These are phyloP conservation scores for Pseudopodoces humilis DNA, from an alignment of 2,113 vertebrate species.

Conservation along the genomic window DNA sequence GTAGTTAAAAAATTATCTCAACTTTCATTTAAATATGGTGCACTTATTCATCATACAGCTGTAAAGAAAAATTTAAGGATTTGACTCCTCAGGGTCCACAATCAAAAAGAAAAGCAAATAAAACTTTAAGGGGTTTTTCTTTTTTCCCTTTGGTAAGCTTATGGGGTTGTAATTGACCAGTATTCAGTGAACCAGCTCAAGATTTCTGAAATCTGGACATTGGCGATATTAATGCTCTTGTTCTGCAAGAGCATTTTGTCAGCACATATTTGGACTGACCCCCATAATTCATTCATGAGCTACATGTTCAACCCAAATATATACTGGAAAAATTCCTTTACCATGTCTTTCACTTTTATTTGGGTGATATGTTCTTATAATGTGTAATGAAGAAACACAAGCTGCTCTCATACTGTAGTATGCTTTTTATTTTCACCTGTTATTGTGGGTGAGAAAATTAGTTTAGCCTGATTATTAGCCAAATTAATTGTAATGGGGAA, in stretches of 20 bases:
- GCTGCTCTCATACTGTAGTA: not conserved
- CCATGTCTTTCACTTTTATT: not conserved
- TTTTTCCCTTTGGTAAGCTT: not conserved
- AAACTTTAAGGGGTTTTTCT: not conserved
- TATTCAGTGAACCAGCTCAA: not conserved
- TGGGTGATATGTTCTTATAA: not conserved
- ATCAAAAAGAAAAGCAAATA: not conserved
- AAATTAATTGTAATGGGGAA: not conserved
- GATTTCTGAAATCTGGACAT: not conserved
- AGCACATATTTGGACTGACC: not conserved
- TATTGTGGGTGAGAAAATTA: not conserved
- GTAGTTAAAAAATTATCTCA: not conserved
- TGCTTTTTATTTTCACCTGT: not conserved
- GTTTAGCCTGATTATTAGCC: not conserved
- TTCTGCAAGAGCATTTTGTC: not conserved
- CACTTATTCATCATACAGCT: not conserved
- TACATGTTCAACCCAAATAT: not conserved
- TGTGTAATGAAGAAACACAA: not conserved
- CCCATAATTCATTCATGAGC: not conserved
- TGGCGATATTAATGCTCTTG: not conserved
- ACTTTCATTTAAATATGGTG: not conserved
- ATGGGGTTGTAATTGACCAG: not conserved
- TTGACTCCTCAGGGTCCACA: not conserved
- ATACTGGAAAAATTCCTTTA: not conserved
- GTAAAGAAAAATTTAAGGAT: not conserved